Percentiles rank a stretch among this genome's conserved stretches.
Conservation (phyloP, 2,888 invertebrate genomes). For the Heliconius charithonia region DNA sequence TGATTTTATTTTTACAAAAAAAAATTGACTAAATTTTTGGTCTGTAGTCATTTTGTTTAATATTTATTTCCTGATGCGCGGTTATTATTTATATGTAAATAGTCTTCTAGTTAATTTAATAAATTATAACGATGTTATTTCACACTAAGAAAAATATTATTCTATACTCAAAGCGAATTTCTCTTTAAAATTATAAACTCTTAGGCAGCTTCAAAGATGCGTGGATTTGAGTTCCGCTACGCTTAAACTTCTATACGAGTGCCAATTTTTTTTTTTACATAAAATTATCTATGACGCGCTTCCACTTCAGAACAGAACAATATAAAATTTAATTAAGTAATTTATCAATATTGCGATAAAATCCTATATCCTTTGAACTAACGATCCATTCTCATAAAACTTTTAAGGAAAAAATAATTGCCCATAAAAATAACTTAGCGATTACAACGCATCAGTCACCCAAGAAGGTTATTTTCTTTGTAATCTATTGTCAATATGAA, state of each 20-base stretch:
- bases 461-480: constrained; percentile 36
- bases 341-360: constrained; percentile 41
- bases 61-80: background rate
- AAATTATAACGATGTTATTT: no score
- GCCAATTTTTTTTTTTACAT: background rate
- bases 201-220: no score
- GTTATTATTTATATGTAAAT: no score
- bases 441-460: constrained; percentile 33
- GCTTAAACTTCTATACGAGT: background rate
- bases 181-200: no score
- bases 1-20: background rate
- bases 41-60: no score
- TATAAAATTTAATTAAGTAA: constrained; percentile 43
- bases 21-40: no score
- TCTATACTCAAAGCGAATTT: no score
- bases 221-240: background rate
- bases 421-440: constrained; percentile 46
- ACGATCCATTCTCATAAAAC: constrained; percentile 40
- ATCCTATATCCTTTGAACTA: constrained; percentile 38
- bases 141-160: no score
- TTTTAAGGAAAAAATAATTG: constrained; percentile 41
- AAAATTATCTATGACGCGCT: background rate
- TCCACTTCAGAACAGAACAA: background rate
- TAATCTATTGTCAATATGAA: constrained; percentile 31
- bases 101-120: no score